Evolutionary conservation across 2,797 vertebrate species (phyloP), one percentile per base, ranked within the genome.

Genomic region (Centroberyx gerrardi): DNA sequence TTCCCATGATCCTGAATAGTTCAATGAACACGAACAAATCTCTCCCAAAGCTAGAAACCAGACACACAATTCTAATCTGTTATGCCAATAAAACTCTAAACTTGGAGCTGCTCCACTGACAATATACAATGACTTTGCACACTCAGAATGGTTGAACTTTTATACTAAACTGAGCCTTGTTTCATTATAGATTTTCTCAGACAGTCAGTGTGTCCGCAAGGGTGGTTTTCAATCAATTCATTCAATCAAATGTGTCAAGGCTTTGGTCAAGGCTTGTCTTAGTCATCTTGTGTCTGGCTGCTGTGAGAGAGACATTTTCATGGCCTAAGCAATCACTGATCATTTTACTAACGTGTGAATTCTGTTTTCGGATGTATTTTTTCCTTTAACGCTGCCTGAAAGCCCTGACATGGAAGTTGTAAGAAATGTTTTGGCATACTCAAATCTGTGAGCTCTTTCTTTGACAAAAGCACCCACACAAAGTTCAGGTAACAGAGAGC

Each of bases 401-500:
- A 55, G 4, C 14, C 2, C 28, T 29, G 28, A 5, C 2, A 15
- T 55, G 53, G 53, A 29, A 31, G 14, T 29, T 55, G 53, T 53
- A 28, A 5, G 8, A 54, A 54, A 54, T 8, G 13, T 54, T n/a
- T 33, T 31, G 29, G 31, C 40, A 3, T 55, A 33, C 14, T n/a
- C 12, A n/a, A 53, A 56, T 54, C 1, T 56, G 3, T 29, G n/a
- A 48, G 14, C 40, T 33, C 53, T 44, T 68, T 12, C 15, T 7
- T 48, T 58, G 7, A 36, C 18, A 9, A 55, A 54, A 67, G 12
- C 54, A 18, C 66, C 63, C 73, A 12, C 67, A 44, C 14, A 62
- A n/a, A 54, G 31, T 42, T 69, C 61, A 83, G 28, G n/a, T 68
- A 36, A n/a, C 48, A 62, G 51, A 55, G 33, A 62, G 52, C 8